These are phyloP conservation scores for Mythimna vitellina DNA, from an alignment of 2,888 invertebrate species.

Conservation along the genomic window DNA sequence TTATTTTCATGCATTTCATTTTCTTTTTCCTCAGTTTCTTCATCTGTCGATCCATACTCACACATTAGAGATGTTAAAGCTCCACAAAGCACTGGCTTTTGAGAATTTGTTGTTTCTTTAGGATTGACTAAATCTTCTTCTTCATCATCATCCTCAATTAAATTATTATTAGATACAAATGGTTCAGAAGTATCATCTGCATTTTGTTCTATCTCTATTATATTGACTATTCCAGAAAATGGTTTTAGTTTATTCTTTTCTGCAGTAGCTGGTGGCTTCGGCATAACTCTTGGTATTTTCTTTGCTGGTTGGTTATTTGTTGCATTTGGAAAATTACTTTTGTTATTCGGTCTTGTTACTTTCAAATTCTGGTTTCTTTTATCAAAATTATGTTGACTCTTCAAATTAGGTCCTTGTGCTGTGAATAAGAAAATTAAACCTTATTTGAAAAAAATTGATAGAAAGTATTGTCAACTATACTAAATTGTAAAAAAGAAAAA, in stretches of 20 bases:
- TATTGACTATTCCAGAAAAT: slow-evolving; percentile 87
- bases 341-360: slow-evolving; percentile 35
- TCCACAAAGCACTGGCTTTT: slow-evolving; percentile 83
- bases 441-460: background rate
- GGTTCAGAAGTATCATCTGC: slow-evolving; percentile 59
- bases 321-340: slow-evolving; percentile 30
- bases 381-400: slow-evolving; percentile 60
- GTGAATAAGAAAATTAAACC: slow-evolving; percentile 26
- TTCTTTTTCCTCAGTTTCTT: slow-evolving; percentile 63
- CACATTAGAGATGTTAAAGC: slow-evolving; percentile 90
- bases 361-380: slow-evolving; percentile 55
- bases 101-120: slow-evolving; percentile 23
- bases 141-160: slow-evolving; percentile 84
- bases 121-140: slow-evolving; percentile 19
- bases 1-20: slow-evolving; percentile 24
- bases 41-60: slow-evolving; percentile 90
- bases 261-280: slow-evolving; percentile 62
- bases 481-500: too few species aligned
- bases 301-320: slow-evolving; percentile 56
- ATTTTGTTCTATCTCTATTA: slow-evolving; percentile 74
- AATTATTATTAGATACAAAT: slow-evolving; percentile 61
- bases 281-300: slow-evolving; percentile 65
- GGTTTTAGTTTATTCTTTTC: slow-evolving; percentile 81
- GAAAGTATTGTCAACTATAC: background rate
- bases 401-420: slow-evolving; percentile 54